These are phyloP conservation scores for Blastobasis lacticolella DNA, from an alignment of 2,888 invertebrate genomes.

Conservation along the genomic window DNA sequence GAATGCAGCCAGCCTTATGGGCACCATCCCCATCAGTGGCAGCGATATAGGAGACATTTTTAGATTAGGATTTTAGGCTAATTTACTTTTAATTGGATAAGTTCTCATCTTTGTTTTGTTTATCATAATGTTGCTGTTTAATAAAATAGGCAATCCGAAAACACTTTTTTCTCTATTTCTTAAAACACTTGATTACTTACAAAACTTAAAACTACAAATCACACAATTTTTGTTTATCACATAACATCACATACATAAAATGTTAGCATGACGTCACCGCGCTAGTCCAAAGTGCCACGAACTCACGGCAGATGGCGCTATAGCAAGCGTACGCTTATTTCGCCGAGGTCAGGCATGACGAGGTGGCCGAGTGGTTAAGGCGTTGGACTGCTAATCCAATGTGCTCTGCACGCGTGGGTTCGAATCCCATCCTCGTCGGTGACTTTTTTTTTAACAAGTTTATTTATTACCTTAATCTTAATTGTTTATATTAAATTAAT, in stretches of 20 bases:
- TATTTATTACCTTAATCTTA: background rate
- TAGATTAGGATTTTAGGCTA: too few relatives aligned
- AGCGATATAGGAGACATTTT: too few relatives aligned
- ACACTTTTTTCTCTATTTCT: too few relatives aligned
- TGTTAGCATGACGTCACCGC: conserved; percentile 7
- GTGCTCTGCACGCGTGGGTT: conserved; percentile 90
- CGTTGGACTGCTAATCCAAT: conserved; percentile 91
- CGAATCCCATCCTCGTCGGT: conserved; percentile 86
- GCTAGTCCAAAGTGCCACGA: background rate
- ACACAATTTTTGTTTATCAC: too few relatives aligned
- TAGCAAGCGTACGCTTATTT: conserved; percentile 27
- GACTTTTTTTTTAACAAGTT: conserved; percentile 14
- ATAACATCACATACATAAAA: background rate
- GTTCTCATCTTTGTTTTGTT: too few relatives aligned
- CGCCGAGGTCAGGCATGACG: conserved; percentile 58
- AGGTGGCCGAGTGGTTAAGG: conserved; percentile 91
- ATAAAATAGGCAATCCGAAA: too few relatives aligned
- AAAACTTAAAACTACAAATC: too few relatives aligned
- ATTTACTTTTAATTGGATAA: too few relatives aligned
- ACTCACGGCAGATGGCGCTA: conserved; percentile 14
- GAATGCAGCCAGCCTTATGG: too few relatives aligned
- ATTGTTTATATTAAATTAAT: background rate
- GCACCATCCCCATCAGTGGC: too few relatives aligned
- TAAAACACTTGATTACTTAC: too few relatives aligned
- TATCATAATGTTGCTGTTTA: too few relatives aligned